Base-by-base conservation (phyloP, 2,113 vertebrate genomes). In the Xerus inauris region DNA sequence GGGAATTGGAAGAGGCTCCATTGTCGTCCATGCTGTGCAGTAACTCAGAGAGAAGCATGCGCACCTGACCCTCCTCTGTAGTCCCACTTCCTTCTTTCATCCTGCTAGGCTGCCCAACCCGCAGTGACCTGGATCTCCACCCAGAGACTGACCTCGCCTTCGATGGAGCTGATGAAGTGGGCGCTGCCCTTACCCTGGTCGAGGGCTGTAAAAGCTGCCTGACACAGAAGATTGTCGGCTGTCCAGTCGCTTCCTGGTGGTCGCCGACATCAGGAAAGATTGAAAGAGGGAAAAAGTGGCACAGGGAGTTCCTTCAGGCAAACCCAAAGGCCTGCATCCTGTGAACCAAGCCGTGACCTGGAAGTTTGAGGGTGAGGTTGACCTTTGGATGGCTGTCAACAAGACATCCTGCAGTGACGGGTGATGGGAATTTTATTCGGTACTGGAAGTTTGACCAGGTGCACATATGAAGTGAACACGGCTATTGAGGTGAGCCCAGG, bases 261-360 rank as follows among this genome's bases (percentile, higher is more conserved):
- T 35, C 13, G 12, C 32, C 5, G 32, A 8, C 20, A 19, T n/a
- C 93, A 99, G 99, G 98, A 99, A 99, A 96, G 99, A 99, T 98
- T 99, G 99, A 0, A 97, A 98, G 97, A 98, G 99, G 99, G 20
- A 99, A 99, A 97, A 99, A 99, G 40, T 99, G 99, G 99, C 99
- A 99, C 98, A 99, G 96, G 99, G 99, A 1, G 98, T 99, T 87
- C 99, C 99, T 0, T 99, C 0, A 99, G 97, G 99, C 99, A 59
- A 99, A 99, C 94, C 99, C 99, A 14, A 99, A 99, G 99, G 99
- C 99, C 13, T 99, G 99, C 0, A 98, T 99, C 13, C 99, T 99
- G 98, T 99, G 94, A 99, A 98, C 97, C 99, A 98, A 97, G 98
- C 98, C 45, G 99, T 99, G 87, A 98, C 98, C 17, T 98, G 94